phyloP scores from a whole-genome alignment of 2,888 invertebrate species.

The Ichneumoninae sp. region DNA sequence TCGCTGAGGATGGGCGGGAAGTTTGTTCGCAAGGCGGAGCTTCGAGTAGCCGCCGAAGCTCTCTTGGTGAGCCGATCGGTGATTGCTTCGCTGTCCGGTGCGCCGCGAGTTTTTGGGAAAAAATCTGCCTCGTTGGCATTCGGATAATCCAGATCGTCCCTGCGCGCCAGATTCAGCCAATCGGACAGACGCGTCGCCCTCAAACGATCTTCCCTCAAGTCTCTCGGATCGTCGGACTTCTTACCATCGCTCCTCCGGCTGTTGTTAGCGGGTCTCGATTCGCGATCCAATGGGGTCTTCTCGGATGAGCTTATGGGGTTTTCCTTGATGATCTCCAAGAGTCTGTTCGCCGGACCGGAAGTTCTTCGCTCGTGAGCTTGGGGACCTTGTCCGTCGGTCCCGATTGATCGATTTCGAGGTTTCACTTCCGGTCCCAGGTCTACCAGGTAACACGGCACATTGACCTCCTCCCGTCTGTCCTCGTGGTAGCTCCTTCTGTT shows the following conservation, averaged over 20 bases:
- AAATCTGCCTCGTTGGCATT: constrained; percentile 54
- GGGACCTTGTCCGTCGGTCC: constrained; percentile 23
- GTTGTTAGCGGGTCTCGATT: not conserved
- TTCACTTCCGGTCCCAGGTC: constrained; percentile 60
- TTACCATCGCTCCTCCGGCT: constrained; percentile 1
- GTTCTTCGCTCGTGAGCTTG: constrained; percentile 18
- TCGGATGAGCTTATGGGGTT: constrained; percentile 69
- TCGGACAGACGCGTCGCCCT: constrained; percentile 80
- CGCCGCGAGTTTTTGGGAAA: constrained; percentile 53
- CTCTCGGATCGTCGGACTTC: constrained; percentile 26
- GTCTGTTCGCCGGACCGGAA: constrained; percentile 69
- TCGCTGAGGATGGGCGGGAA: constrained; percentile 29
- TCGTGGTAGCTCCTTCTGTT: constrained; percentile 88
- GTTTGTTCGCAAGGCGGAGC: constrained; percentile 20
- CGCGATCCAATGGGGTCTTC: not conserved
- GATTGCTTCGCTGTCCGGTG: constrained; percentile 40
- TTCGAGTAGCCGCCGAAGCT: constrained; percentile 32
- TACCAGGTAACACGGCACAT: constrained; percentile 74
- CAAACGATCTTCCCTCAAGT: constrained; percentile 75
- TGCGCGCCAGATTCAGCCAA: constrained; percentile 81
- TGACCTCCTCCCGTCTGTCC: constrained; percentile 69
- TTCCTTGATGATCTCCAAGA: constrained; percentile 79
- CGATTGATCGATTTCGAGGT: constrained; percentile 6
- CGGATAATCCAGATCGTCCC: constrained; percentile 66
- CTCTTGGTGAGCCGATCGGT: constrained; percentile 57